phyloP scores from a whole-genome alignment of 2,797 vertebrate genomes.

The Pygocentrus nattereri region DNA sequence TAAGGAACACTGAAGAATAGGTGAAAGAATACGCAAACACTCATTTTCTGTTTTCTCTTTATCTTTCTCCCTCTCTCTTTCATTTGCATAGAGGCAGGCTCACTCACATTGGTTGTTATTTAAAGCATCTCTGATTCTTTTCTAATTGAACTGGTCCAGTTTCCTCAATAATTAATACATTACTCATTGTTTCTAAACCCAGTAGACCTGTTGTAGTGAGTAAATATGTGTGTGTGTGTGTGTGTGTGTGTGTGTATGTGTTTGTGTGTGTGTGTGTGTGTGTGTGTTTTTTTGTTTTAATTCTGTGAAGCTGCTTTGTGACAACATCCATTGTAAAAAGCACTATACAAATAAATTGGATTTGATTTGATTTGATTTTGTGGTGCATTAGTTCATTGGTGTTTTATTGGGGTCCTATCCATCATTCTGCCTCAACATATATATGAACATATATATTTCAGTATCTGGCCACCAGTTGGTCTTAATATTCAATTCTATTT shows the following conservation, averaged over 20 bases:
- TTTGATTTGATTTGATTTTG: too few species aligned
- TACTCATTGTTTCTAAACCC: conserved; percentile 33
- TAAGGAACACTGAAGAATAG: conserved; percentile 37
- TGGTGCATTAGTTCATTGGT: not conserved
- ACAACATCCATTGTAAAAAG: too few species aligned
- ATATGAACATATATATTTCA: too few species aligned
- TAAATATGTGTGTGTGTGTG: not conserved
- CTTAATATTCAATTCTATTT: too few species aligned
- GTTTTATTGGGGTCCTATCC: not conserved
- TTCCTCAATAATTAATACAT: conserved; percentile 33
- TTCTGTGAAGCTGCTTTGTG: too few species aligned
- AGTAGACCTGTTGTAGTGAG: conserved; percentile 14
- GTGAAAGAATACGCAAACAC: conserved; percentile 39
- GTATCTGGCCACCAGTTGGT: not conserved
- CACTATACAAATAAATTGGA: too few species aligned
- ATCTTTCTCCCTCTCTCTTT: conserved; percentile 12
- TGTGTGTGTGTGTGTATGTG: too few species aligned
- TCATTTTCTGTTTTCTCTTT: conserved; percentile 31
- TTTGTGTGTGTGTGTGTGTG: too few species aligned
- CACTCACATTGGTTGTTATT: not conserved
- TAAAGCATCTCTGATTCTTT: conserved; percentile 38
- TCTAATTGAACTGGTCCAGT: conserved; percentile 50
- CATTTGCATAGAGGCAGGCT: conserved; percentile 11
- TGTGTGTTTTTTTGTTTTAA: too few species aligned
- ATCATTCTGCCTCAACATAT: not conserved